Base-by-base conservation (phyloP, 2,797 vertebrate species). In the Eulemur mongoz region DNA sequence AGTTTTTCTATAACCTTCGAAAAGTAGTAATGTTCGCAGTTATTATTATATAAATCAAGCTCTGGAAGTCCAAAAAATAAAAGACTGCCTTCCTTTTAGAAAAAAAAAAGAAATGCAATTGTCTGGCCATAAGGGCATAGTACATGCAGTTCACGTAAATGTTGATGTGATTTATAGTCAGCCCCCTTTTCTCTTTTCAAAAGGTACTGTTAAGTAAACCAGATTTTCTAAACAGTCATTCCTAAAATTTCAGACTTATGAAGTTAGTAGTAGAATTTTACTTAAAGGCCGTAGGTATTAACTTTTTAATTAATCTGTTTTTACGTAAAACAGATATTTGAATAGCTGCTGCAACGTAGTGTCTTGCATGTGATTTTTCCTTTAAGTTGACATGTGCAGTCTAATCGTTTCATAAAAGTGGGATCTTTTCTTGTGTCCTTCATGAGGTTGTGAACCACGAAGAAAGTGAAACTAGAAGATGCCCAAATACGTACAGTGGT, bases 211-310 rank as follows among this genome's bases (percentile, higher is more conserved):
- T 96, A 93, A 92, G 83, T 90, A 95, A 97, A 88, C 96, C 94
- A 97, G 48, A 85, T 98, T 98, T 98, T 97, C 97, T 98, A 85
- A 98, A 93, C 85, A 97, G 96, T 59, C 22, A 4, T 93, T 98
- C 97, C 98, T 98, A 97, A 97, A 97, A 52, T 88, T 94, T 91
- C 65, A 96, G 73, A 86, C 79, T 52, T 96, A 96, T 32, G 94
- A 97, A 97, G 95, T 96, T 96, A 97, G 96, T 97, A 98, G 95
- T 98, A 96, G 98, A 97, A 94, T 98, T 97, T 93, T 98, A 0
- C 98, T 98, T 97, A 92, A 96, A 98, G 97, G 90, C 95, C 98
- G 94, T 98, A 92, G 84, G 92, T 95, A 75, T 97, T 97, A 95
- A 95, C 93, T 96, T 98, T 98, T 97, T 97, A 89, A 97, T 70